Evolutionary conservation across 2,113 vertebrate genomes (phyloP).

Genomic region (Mixornis gularis): DNA sequence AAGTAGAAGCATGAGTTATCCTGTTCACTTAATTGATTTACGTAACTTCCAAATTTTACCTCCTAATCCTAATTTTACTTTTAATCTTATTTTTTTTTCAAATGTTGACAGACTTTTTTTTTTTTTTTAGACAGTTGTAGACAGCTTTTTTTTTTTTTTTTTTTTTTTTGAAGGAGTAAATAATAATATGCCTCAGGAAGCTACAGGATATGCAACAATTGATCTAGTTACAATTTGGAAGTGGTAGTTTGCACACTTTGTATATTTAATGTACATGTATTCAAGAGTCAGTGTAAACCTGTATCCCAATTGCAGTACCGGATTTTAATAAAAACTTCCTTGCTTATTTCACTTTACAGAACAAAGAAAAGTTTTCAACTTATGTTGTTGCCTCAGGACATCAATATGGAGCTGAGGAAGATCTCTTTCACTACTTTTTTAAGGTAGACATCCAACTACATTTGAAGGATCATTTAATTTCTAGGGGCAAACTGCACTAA

Average conservation of each 20-base stretch:
- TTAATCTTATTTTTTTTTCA: background rate
- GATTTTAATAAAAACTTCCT: background rate
- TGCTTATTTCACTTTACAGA: conserved; percentile 64
- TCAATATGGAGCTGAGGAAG: conserved; percentile 87
- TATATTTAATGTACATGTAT: background rate
- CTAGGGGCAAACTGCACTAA: background rate
- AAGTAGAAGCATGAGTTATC: background rate
- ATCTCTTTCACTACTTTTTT: conserved; percentile 87
- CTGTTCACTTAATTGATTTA: background rate
- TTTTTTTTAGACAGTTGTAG: background rate
- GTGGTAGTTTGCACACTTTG: background rate
- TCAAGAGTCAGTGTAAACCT: background rate
- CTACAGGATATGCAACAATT: background rate
- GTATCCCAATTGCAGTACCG: background rate
- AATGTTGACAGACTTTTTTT: background rate
- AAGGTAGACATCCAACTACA: conserved; percentile 73
- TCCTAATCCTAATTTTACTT: background rate
- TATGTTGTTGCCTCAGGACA: conserved; percentile 88
- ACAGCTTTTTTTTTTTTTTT: background rate
- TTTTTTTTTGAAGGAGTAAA: background rate
- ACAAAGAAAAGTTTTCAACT: conserved; percentile 73
- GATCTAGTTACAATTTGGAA: background rate
- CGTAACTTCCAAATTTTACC: background rate
- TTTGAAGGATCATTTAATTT: background rate
- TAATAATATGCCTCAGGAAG: background rate